These are phyloP conservation scores for Pocillopora meandrina DNA, from an alignment of 92 coral and sea anemone species.

Conservation along the genomic window DNA sequence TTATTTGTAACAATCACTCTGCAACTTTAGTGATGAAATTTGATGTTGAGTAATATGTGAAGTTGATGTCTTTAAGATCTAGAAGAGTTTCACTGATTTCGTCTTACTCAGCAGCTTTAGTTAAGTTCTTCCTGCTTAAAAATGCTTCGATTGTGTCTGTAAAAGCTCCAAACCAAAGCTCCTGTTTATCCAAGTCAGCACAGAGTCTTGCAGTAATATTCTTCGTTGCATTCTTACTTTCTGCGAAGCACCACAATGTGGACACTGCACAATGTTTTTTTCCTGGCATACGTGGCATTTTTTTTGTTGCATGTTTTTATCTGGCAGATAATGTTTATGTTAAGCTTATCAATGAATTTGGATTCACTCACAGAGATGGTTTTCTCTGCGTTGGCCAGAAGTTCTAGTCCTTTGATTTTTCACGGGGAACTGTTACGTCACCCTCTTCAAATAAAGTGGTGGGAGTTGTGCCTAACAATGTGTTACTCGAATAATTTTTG, in stretches of 20 bases:
- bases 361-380: slow-evolving; percentile 16
- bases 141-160: slow-evolving; percentile 26
- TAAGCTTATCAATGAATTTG: slow-evolving; percentile 10
- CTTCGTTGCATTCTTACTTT: slow-evolving; percentile 14
- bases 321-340: slow-evolving; percentile 16
- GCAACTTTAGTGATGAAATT: slow-evolving; percentile 33
- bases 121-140: not conserved
- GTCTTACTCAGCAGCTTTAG: slow-evolving; percentile 1
- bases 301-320: slow-evolving; percentile 31
- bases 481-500: slow-evolving; percentile 37
- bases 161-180: slow-evolving; percentile 29
- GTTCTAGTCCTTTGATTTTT: slow-evolving; percentile 29
- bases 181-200: slow-evolving; percentile 14
- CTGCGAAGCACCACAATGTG: slow-evolving; percentile 24
- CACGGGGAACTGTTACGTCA: slow-evolving; percentile 3
- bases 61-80: slow-evolving; percentile 17
- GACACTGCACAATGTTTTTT: not conserved
- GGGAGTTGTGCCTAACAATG: slow-evolving; percentile 20
- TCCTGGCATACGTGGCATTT: slow-evolving; percentile 4
- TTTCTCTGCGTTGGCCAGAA: slow-evolving; percentile 15
- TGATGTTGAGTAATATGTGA: slow-evolving; percentile 31
- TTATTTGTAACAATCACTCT: slow-evolving; percentile 10
- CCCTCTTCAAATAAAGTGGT: slow-evolving; percentile 18
- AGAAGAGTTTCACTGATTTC: slow-evolving; percentile 11
- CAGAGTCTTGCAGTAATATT: slow-evolving; percentile 25